Evolutionary conservation across 2,113 vertebrate species (phyloP).

Genomic region (Steatornis caripensis): DNA sequence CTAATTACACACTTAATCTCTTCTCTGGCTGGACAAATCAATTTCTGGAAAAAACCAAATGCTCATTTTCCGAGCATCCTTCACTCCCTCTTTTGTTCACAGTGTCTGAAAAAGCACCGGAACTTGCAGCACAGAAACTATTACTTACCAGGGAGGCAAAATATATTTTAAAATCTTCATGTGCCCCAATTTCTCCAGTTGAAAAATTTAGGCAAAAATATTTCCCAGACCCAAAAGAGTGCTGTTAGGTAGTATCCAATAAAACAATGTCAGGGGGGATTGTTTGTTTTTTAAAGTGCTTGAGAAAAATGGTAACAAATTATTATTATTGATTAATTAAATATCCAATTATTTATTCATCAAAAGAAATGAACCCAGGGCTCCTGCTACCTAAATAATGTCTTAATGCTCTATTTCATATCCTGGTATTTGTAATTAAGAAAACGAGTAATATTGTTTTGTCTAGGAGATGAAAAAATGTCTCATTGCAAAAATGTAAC

Average conservation of each 20-base stretch:
- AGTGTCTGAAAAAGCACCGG: neutral
- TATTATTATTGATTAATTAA: slow-evolving; percentile 59
- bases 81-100: neutral
- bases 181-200: neutral
- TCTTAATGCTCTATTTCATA: slow-evolving; percentile 5
- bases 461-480: neutral
- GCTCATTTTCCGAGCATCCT: neutral
- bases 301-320: slow-evolving; percentile 25
- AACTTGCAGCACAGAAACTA: neutral
- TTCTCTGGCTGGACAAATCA: neutral
- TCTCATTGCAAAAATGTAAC: neutral
- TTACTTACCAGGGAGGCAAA: neutral
- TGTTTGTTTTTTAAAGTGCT: neutral
- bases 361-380: slow-evolving; percentile 23
- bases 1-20: neutral
- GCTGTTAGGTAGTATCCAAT: neutral
- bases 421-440: neutral
- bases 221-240: neutral
- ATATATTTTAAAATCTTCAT: neutral
- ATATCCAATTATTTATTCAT: slow-evolving; percentile 40
- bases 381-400: neutral
- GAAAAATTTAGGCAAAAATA: neutral
- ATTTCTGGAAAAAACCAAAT: accelerated
- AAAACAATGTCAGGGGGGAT: neutral
- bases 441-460: neutral